Conservation (phyloP, 2,888 invertebrate genomes). For the Parnassius smintheus region DNA sequence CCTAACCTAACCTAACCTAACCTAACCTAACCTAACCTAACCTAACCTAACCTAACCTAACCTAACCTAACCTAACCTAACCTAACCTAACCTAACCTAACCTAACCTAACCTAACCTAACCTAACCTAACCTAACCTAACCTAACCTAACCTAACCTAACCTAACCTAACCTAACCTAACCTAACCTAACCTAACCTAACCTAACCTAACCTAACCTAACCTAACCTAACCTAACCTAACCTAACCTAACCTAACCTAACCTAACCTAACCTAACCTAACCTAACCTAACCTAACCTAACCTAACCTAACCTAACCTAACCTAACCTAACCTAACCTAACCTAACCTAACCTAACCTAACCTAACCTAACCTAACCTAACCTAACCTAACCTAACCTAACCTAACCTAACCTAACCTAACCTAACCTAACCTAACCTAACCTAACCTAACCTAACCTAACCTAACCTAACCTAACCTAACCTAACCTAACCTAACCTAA, state of each 20-base stretch:
- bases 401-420: slow-evolving; percentile 32
- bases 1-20: slow-evolving; percentile 37
- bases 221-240: slow-evolving; percentile 27
- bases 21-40: slow-evolving; percentile 37
- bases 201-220: slow-evolving; percentile 27
- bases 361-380: slow-evolving; percentile 29
- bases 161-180: slow-evolving; percentile 35
- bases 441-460: slow-evolving; percentile 23
- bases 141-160: slow-evolving; percentile 35
- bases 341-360: slow-evolving; percentile 31
- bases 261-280: slow-evolving; percentile 6
- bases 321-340: slow-evolving; percentile 29
- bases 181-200: slow-evolving; percentile 34
- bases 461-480: not conserved
- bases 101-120: slow-evolving; percentile 36
- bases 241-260: slow-evolving; percentile 31
- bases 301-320: slow-evolving; percentile 28
- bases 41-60: slow-evolving; percentile 37
- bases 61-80: slow-evolving; percentile 35
- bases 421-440: slow-evolving; percentile 9
- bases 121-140: slow-evolving; percentile 36
- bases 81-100: slow-evolving; percentile 36
- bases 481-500: not conserved
- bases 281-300: slow-evolving; percentile 35
- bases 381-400: slow-evolving; percentile 33